Evolutionary conservation across 2,113 vertebrate genomes (phyloP).

Genomic region (Melanotaenia duboulayi): DNA sequence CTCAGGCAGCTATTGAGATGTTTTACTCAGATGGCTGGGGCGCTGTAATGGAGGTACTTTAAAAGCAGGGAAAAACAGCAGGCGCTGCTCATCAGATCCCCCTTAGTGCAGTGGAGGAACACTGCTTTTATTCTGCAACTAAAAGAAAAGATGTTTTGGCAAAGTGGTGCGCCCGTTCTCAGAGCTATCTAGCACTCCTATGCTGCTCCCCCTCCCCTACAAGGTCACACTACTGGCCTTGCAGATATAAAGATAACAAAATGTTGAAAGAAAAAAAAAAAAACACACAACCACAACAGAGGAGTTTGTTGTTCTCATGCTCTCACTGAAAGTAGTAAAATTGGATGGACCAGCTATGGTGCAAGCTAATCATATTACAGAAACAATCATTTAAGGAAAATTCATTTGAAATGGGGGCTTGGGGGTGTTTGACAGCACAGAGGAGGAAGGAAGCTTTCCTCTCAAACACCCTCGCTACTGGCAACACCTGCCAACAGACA

Average conservation of each 20-base stretch:
- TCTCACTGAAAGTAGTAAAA: constrained; percentile 9
- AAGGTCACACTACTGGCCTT: constrained; percentile 48
- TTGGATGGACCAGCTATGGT: constrained; percentile 21
- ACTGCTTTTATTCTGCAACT: constrained; percentile 31
- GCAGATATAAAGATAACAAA: constrained; percentile 26
- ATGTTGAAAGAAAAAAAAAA: background rate
- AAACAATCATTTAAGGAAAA: constrained; percentile 46
- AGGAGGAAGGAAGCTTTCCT: constrained; percentile 49
- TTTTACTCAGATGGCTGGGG: constrained; percentile 8
- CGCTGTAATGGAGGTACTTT: constrained; percentile 23
- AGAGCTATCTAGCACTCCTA: constrained; percentile 13
- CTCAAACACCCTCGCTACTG: constrained; percentile 30
- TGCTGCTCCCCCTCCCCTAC: background rate
- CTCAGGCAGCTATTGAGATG: constrained; percentile 25
- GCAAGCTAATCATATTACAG: constrained; percentile 57
- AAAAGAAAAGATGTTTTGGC: constrained; percentile 31
- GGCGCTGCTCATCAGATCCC: constrained; percentile 24
- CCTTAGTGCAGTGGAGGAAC: constrained; percentile 14
- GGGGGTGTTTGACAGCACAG: constrained; percentile 48
- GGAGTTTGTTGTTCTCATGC: background rate
- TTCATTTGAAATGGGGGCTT: constrained; percentile 23
- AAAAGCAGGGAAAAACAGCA: constrained; percentile 9
- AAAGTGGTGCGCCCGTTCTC: constrained; percentile 25
- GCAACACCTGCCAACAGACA: constrained; percentile 75
- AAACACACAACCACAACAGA: too few species aligned